Evolutionary conservation across 2,888 invertebrate species (phyloP).

Genomic region (Arenicola marina): DNA sequence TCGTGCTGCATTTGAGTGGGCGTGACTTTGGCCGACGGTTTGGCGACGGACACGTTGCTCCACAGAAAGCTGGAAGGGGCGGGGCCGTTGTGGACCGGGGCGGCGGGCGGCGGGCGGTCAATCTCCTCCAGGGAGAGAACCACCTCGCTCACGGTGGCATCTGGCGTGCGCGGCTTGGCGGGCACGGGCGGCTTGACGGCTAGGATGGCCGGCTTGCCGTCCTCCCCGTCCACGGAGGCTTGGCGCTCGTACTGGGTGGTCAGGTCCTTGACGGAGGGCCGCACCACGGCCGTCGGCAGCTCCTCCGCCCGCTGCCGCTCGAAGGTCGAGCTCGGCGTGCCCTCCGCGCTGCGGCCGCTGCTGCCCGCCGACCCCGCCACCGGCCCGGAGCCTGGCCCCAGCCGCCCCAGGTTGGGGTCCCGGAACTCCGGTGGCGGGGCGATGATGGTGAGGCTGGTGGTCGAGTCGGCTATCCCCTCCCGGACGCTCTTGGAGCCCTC

Average conservation of each 20-base stretch:
- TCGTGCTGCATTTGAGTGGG: too few relatives aligned
- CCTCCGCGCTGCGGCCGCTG: too few relatives aligned
- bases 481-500: too few relatives aligned
- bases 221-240: neutral
- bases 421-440: slow-evolving; percentile 1
- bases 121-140: neutral
- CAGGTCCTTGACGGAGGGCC: neutral
- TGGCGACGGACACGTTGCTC: too few relatives aligned
- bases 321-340: neutral
- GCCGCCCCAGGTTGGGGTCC: neutral
- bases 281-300: neutral
- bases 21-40: too few relatives aligned
- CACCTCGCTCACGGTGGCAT: neutral
- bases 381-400: too few relatives aligned
- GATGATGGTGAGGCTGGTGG: neutral
- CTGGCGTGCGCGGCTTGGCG: neutral
- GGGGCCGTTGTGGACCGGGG: neutral
- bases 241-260: neutral
- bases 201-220: neutral
- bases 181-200: neutral
- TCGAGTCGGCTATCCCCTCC: too few relatives aligned
- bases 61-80: neutral
- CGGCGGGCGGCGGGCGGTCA: neutral
- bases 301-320: neutral
- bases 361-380: too few relatives aligned